Percentiles rank a stretch among this genome's conserved stretches.
These are phyloP conservation scores for Ceratosolen fusciceps DNA, from an alignment of 1,140 invertebrate genomes.

Conservation along the genomic window DNA sequence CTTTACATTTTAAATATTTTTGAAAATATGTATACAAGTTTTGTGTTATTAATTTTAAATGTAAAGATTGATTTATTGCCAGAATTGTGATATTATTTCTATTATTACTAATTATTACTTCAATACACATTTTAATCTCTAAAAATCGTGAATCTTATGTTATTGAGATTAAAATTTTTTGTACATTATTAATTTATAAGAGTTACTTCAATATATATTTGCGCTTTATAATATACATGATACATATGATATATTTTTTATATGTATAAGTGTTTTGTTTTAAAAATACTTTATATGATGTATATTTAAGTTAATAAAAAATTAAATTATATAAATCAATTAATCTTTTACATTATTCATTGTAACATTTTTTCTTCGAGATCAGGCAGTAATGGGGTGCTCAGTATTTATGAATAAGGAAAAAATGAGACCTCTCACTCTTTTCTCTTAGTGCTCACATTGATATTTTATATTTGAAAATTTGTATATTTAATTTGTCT, in stretches of 20 bases:
- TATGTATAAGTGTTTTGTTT: slow-evolving; percentile 68
- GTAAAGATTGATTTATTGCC: neutral
- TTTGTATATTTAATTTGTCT: too few species aligned
- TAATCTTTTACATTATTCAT: neutral
- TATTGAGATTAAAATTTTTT: slow-evolving; percentile 46
- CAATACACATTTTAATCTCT: slow-evolving; percentile 63
- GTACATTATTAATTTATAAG: neutral
- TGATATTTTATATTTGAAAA: too few species aligned
- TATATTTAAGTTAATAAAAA: slow-evolving; percentile 24
- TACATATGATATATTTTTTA: slow-evolving; percentile 63
- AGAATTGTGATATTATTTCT: slow-evolving; percentile 70
- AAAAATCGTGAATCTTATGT: slow-evolving; percentile 64
- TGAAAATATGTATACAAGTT: slow-evolving; percentile 15
- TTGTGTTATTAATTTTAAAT: slow-evolving; percentile 16
- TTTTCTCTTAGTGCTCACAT: too few species aligned
- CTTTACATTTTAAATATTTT: too few species aligned
- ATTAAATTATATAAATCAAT: neutral
- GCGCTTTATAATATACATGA: slow-evolving; percentile 58
- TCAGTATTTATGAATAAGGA: too few species aligned
- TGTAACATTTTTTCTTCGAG: too few species aligned
- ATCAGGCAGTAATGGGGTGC: too few species aligned
- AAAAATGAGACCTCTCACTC: too few species aligned
- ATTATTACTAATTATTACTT: too few species aligned
- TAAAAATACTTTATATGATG: slow-evolving; percentile 65
- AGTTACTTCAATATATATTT: slow-evolving; percentile 51